A percentile compares a stretch with the other conserved stretches of the same genome.
Evolutionary conservation across 2,113 vertebrate species (phyloP).

Genomic region (Macquaria ambigua): DNA sequence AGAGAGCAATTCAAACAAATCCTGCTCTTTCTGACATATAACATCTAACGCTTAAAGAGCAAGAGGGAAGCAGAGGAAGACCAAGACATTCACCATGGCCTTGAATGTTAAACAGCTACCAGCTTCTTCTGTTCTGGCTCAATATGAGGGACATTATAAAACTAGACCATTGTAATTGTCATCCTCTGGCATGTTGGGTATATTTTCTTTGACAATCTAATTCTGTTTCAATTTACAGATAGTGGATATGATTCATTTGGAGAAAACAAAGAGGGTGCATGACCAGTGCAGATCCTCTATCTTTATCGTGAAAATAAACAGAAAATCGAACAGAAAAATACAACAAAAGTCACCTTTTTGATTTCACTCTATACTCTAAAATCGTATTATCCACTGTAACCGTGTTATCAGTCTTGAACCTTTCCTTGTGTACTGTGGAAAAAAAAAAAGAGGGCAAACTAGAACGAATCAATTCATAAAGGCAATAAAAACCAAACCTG

Average conservation of each 20-base stretch:
- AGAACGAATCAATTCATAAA: conserved; percentile 17
- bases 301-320: background rate
- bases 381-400: background rate
- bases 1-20: background rate
- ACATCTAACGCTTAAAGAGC: background rate
- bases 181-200: background rate
- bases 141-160: background rate
- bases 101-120: conserved; percentile 1
- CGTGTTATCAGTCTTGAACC: background rate
- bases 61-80: background rate
- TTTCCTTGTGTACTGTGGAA: background rate
- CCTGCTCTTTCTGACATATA: background rate
- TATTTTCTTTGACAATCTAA: background rate
- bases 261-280: background rate
- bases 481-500: conserved; percentile 35
- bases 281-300: background rate
- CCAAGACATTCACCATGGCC: background rate
- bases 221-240: no score
- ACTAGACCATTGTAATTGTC: background rate
- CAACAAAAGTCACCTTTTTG: background rate
- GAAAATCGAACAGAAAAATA: background rate
- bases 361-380: background rate
- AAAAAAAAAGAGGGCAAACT: background rate
- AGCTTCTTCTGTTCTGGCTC: conserved; percentile 1
- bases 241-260: background rate